phyloP scores from a whole-genome alignment of 2,888 invertebrate species.

The Rotaria sp. region DNA sequence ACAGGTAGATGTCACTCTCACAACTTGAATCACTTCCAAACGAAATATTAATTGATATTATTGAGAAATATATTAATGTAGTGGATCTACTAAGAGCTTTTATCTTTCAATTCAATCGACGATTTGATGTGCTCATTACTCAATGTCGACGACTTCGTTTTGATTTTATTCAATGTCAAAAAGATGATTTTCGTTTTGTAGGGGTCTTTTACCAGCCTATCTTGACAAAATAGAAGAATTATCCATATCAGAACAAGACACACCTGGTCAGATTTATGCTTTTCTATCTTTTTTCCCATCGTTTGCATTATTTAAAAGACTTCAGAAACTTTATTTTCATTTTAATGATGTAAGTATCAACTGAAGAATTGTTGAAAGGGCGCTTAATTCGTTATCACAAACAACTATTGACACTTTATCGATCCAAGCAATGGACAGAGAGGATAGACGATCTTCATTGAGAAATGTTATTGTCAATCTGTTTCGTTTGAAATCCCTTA shows the following conservation, averaged over 20 bases:
- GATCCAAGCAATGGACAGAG: background rate
- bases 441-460: too few species aligned
- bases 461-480: background rate
- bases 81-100: background rate
- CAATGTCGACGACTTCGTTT: background rate
- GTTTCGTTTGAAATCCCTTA: background rate
- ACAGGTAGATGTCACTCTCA: background rate
- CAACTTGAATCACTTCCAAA: background rate
- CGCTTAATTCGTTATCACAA: background rate
- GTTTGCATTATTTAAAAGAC: background rate
- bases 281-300: background rate
- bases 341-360: background rate
- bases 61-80: background rate
- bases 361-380: background rate
- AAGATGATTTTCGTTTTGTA: background rate
- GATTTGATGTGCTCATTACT: background rate
- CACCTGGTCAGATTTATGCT: background rate
- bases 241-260: background rate
- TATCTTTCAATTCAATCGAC: background rate
- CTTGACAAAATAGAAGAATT: background rate
- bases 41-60: background rate
- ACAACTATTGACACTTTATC: background rate
- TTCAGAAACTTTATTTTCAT: background rate
- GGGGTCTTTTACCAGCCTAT: background rate
- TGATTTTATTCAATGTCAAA: background rate